Evolutionary conservation across 2,888 invertebrate genomes (phyloP).

Genomic region (Halictus ligatus): DNA sequence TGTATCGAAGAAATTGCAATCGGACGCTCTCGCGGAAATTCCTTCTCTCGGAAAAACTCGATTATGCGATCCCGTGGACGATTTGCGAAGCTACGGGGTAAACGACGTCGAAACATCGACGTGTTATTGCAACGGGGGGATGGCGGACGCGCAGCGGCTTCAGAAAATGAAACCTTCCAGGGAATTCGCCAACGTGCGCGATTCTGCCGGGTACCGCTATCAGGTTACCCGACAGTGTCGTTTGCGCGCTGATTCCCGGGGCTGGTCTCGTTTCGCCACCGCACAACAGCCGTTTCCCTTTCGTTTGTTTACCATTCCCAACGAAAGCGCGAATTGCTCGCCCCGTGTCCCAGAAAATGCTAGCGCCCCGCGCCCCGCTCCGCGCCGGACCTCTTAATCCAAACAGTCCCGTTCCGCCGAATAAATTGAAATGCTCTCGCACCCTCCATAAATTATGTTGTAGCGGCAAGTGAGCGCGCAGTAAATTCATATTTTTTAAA

Average conservation of each 20-base stretch:
- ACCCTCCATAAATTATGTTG: not conserved
- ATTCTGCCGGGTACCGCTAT: slow-evolving; percentile 9
- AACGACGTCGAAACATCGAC: slow-evolving; percentile 23
- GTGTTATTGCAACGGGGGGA: slow-evolving; percentile 5
- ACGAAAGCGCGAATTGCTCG: not conserved
- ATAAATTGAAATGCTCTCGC: not conserved
- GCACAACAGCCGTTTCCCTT: slow-evolving; percentile 15
- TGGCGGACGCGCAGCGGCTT: slow-evolving; percentile 34
- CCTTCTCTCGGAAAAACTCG: not conserved
- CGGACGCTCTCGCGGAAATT: not conserved
- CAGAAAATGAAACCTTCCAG: slow-evolving; percentile 57
- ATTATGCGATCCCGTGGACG: slow-evolving; percentile 13
- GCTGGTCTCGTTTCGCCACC: slow-evolving; percentile 27
- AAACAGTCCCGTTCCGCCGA: not conserved
- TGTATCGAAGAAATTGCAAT: not conserved
- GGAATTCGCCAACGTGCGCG: slow-evolving; percentile 41
- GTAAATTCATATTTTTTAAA: not conserved
- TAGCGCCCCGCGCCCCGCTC: not conserved
- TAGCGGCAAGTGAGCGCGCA: not conserved
- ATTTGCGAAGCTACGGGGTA: slow-evolving; percentile 23
- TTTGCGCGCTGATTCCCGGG: slow-evolving; percentile 44
- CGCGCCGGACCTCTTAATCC: not conserved
- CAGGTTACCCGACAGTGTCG: slow-evolving; percentile 22
- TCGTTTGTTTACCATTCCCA: slow-evolving; percentile 1
- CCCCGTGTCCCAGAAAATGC: not conserved